phyloP scores from a whole-genome alignment of 2,888 invertebrate species.

The Notodonta ziczac region DNA sequence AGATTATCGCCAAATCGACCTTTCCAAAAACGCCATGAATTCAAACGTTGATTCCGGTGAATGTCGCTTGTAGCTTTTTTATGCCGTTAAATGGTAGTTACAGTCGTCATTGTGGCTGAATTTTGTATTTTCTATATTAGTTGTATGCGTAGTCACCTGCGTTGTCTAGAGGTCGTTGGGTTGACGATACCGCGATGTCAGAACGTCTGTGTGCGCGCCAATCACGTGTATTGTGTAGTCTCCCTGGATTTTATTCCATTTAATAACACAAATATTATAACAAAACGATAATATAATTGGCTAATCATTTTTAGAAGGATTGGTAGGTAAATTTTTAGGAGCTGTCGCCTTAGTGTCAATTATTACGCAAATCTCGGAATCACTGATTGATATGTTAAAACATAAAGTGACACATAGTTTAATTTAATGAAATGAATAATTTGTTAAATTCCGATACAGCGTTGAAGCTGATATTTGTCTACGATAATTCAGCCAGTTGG shows the following conservation, averaged over 20 bases:
- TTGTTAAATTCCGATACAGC: constrained; percentile 9
- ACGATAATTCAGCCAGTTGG: constrained; percentile 58
- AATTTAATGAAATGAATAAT: not conserved
- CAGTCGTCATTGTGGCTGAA: constrained; percentile 33
- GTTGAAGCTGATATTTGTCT: constrained; percentile 46
- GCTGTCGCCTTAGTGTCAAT: not conserved
- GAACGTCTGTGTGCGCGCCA: constrained; percentile 57
- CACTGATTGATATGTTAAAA: not conserved
- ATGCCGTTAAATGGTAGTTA: constrained; percentile 61
- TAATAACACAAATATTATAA: constrained; percentile 9
- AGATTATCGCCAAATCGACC: constrained; percentile 44
- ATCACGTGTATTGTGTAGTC: constrained; percentile 55
- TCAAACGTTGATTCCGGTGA: constrained; percentile 35
- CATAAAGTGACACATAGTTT: not conserved
- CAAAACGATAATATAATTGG: not conserved
- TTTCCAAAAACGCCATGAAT: constrained; percentile 55
- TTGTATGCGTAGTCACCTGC: constrained; percentile 63
- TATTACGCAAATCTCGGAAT: not conserved
- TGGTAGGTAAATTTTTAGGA: not conserved
- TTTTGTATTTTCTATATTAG: constrained; percentile 49
- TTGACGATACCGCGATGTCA: constrained; percentile 45
- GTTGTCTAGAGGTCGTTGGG: constrained; percentile 73
- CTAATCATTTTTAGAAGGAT: not conserved
- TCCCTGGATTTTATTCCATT: constrained; percentile 30
- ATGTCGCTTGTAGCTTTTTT: constrained; percentile 48